Base-by-base conservation (phyloP, 2,797 vertebrate species). In the Mus caroli region DNA sequence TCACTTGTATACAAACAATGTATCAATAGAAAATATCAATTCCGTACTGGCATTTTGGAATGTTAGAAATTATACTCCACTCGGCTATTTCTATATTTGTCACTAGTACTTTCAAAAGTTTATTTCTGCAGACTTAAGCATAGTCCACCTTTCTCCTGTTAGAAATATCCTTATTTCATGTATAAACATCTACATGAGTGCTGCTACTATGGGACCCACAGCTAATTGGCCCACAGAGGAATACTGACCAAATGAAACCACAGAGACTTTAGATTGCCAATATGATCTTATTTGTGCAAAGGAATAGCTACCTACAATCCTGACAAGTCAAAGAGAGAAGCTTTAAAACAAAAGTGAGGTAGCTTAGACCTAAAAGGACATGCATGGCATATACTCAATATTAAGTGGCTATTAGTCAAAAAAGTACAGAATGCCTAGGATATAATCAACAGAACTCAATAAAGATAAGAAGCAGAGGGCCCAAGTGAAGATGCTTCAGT, bases 241-340 rank as follows among this genome's bases (percentile, higher is more conserved):
- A 11, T 62, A 62, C 54, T 94, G 96, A 92, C 96, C 95, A 94
- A 86, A 93, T 96, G 69, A 94, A 26, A 87, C 75, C 50, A 15
- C 26, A 34, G 84, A 95, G 87, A 90, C 17, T 77, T 91, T 26
- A 17, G 10, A 77, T 84, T 4, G 5, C 22, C 50, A 90, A 17
- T 52, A 28, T 71, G 82, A 80, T 10, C n/a, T 94, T 24, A 60
- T 87, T 88, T 73, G 37, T 73, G 6, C 26, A 80, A 62, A 75
- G n/a, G 37, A 83, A 83, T 90, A 93, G 46, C 67, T 3, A 40
- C 22, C 8, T 8, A 82, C 22, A 90, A 90, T 87, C 87, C n/a
- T 79, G 79, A 7, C 3, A 80, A 24, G 58, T 28, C 79, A 89
- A 69, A 14, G 62, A 26, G 56, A 0, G 83, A 93, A 62, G 31